A percentile compares a stretch with the other conserved stretches of the same genome.
phyloP scores from a whole-genome alignment of 1,140 invertebrate species.

The Bombus huntii region DNA sequence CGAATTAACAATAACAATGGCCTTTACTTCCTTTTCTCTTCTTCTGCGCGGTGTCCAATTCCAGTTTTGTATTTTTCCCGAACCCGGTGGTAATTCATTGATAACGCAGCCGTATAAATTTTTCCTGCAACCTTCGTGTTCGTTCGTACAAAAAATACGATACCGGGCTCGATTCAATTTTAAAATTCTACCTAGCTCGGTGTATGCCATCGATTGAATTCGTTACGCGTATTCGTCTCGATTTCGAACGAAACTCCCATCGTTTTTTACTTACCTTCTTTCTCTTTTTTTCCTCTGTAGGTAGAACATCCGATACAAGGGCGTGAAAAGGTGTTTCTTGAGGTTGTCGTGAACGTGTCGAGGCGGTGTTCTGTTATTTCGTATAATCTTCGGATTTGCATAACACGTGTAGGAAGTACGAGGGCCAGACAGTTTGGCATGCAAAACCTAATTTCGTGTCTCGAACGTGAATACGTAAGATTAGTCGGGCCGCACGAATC shows the following conservation, averaged over 20 bases:
- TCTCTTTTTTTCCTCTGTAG: too few relatives aligned
- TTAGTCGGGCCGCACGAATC: conserved; percentile 40
- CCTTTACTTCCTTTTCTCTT: background rate
- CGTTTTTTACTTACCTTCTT: background rate
- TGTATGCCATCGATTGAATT: background rate
- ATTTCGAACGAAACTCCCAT: background rate
- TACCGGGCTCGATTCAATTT: background rate
- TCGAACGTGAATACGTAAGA: conserved; percentile 41
- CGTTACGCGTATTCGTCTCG: background rate
- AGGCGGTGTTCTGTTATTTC: conserved; percentile 34
- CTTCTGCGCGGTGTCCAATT: conserved; percentile 24
- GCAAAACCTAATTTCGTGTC: conserved; percentile 42
- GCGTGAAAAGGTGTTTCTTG: conserved; percentile 21
- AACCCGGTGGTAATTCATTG: background rate
- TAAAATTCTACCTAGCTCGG: background rate
- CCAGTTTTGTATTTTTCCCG: conserved; percentile 36
- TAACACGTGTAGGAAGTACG: conserved; percentile 4
- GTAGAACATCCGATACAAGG: conserved; percentile 9
- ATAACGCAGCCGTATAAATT: background rate
- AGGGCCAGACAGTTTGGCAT: conserved; percentile 28
- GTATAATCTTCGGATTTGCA: conserved; percentile 45
- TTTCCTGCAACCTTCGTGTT: background rate
- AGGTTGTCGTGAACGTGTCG: conserved; percentile 20
- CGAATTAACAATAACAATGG: conserved; percentile 59
- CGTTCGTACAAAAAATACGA: background rate